These are phyloP conservation scores for Amphilophus citrinellus DNA, from an alignment of 2,113 vertebrate species.

Conservation along the genomic window DNA sequence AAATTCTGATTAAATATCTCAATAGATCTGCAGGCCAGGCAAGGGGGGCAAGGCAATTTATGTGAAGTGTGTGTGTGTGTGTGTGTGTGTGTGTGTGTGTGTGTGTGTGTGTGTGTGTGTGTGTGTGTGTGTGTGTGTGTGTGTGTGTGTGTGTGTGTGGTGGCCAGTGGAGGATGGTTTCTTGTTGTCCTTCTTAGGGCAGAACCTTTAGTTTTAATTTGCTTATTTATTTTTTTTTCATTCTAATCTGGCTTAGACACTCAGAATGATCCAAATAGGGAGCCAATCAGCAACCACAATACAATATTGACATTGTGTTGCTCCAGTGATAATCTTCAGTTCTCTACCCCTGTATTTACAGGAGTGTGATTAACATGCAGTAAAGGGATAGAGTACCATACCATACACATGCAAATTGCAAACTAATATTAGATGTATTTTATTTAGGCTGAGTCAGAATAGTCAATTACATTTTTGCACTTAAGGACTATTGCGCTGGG, in stretches of 20 bases:
- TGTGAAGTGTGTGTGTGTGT: too few relatives aligned
- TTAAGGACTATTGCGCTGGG: neutral
- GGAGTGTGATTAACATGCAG: neutral
- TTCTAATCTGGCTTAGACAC: neutral
- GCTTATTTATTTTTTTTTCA: neutral
- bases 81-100: too few relatives aligned
- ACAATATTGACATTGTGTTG: conserved; percentile 3
- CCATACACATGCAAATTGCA: conserved; percentile 1
- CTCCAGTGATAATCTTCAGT: conserved; percentile 5
- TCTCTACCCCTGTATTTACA: neutral
- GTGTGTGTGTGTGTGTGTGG: too few relatives aligned
- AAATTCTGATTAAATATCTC: neutral
- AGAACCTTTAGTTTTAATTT: neutral
- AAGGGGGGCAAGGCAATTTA: neutral
- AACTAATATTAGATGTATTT: neutral
- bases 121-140: too few relatives aligned
- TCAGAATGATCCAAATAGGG: neutral
- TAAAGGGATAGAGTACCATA: neutral
- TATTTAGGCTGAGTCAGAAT: neutral
- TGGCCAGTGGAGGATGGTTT: too few relatives aligned
- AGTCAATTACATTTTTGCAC: neutral
- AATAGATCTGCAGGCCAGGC: neutral
- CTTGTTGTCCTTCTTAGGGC: too few relatives aligned
- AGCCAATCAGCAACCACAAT: neutral
- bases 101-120: too few relatives aligned